Conservation (phyloP, 2,797 vertebrate species). For the Ataeniobius toweri region DNA sequence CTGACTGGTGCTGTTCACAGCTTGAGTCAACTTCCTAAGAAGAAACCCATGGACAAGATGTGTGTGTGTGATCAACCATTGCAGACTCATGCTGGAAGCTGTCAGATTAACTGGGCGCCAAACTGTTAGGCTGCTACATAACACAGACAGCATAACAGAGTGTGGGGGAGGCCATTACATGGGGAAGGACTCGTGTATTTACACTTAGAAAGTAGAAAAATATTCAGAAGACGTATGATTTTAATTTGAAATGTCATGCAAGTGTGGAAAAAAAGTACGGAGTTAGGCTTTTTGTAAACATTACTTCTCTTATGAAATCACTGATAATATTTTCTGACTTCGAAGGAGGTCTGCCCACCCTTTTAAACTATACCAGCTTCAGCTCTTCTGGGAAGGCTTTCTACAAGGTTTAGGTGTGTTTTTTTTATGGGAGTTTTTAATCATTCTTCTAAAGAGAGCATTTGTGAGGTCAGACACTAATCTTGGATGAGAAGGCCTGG, state of each 20-base stretch:
- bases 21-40: slow-evolving; percentile 32
- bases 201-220: slow-evolving; percentile 30
- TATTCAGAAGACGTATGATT: slow-evolving; percentile 21
- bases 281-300: slow-evolving; percentile 13
- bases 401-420: neutral
- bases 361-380: neutral
- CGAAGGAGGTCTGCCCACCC: slow-evolving; percentile 10
- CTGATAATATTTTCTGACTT: slow-evolving; percentile 41
- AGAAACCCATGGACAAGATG: slow-evolving; percentile 21
- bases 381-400: no score
- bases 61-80: slow-evolving; percentile 43
- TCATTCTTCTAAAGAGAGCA: neutral
- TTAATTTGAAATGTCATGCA: neutral
- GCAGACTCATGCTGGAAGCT: slow-evolving; percentile 42
- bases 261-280: neutral
- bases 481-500: neutral
- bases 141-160: slow-evolving; percentile 64
- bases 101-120: slow-evolving; percentile 62
- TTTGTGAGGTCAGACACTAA: neutral
- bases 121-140: slow-evolving; percentile 56
- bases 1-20: slow-evolving; percentile 3
- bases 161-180: slow-evolving; percentile 26
- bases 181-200: slow-evolving; percentile 30
- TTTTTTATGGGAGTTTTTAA: neutral
- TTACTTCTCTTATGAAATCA: slow-evolving; percentile 30